phyloP scores from a whole-genome alignment of 1,140 invertebrate genomes.

The Lordiphosa clarofinis region DNA sequence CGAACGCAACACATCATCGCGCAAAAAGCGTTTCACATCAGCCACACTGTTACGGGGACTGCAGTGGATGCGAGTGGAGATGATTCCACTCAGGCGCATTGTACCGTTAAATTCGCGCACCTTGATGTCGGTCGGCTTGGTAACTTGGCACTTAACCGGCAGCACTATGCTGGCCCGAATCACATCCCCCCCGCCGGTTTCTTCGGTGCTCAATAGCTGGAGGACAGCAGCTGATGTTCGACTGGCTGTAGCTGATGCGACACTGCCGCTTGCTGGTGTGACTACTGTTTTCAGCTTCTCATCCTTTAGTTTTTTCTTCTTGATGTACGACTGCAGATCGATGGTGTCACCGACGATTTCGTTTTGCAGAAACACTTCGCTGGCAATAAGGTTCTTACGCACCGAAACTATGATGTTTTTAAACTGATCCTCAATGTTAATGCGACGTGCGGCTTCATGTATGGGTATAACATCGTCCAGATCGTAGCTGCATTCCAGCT shows the following conservation, averaged over 20 bases:
- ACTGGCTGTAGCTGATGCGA: not conserved
- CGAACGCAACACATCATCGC: constrained; percentile 72
- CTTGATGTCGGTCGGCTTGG: constrained; percentile 45
- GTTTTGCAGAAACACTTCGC: constrained; percentile 72
- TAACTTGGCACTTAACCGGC: constrained; percentile 66
- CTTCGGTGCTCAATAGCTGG: constrained; percentile 20
- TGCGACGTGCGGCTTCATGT: constrained; percentile 38
- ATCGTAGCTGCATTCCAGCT: constrained; percentile 70
- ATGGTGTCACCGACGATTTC: constrained; percentile 63
- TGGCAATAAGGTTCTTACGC: constrained; percentile 58
- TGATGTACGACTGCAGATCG: constrained; percentile 62
- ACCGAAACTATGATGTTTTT: constrained; percentile 57
- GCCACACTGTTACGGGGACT: constrained; percentile 60
- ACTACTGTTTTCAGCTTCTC: constrained; percentile 36
- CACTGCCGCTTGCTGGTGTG: constrained; percentile 8
- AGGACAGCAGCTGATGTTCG: constrained; percentile 15
- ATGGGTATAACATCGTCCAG: constrained; percentile 73
- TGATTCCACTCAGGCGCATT: constrained; percentile 58
- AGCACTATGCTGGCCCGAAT: constrained; percentile 62
- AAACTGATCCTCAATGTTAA: constrained; percentile 77
- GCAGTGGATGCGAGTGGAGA: constrained; percentile 65
- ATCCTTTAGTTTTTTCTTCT: constrained; percentile 45
- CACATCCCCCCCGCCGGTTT: constrained; percentile 14
- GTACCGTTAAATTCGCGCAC: constrained; percentile 64
- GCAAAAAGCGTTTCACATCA: constrained; percentile 69